Conservation (phyloP, 2,797 vertebrate genomes). For the Sebastes hubbsi region DNA sequence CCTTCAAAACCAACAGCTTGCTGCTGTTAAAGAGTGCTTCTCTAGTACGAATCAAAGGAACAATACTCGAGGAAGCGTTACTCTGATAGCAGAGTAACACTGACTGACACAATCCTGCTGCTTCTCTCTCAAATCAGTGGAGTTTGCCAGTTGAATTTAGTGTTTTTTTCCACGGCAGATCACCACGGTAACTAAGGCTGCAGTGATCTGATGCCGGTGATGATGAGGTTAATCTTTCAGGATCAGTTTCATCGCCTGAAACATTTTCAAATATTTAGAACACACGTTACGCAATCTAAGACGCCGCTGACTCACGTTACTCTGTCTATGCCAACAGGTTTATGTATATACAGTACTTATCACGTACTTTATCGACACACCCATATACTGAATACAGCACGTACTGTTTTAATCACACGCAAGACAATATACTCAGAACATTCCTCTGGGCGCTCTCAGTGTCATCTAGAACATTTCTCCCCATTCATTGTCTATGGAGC, state of each 20-base stretch:
- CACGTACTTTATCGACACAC: neutral
- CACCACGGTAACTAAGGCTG: neutral
- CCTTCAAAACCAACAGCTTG: neutral
- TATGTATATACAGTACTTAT: neutral
- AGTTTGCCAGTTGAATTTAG: neutral
- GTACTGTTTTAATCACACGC: neutral
- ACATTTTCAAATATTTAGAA: neutral
- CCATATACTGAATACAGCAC: neutral
- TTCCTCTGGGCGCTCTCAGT: too few species aligned
- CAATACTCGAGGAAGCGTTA: slow-evolving; percentile 8
- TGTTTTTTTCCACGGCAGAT: neutral
- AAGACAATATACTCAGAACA: neutral
- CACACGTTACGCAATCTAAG: neutral
- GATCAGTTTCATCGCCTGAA: neutral
- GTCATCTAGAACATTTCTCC: too few species aligned
- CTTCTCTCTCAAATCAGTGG: neutral
- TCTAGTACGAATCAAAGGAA: neutral
- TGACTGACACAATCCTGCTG: neutral
- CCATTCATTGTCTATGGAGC: too few species aligned
- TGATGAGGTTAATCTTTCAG: neutral
- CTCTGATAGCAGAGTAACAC: neutral
- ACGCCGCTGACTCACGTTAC: neutral
- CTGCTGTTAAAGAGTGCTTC: neutral
- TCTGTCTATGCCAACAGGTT: neutral
- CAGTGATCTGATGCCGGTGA: neutral